phyloP scores from a whole-genome alignment of 2,797 vertebrate species.

The Dendrocincla tyrannina region DNA sequence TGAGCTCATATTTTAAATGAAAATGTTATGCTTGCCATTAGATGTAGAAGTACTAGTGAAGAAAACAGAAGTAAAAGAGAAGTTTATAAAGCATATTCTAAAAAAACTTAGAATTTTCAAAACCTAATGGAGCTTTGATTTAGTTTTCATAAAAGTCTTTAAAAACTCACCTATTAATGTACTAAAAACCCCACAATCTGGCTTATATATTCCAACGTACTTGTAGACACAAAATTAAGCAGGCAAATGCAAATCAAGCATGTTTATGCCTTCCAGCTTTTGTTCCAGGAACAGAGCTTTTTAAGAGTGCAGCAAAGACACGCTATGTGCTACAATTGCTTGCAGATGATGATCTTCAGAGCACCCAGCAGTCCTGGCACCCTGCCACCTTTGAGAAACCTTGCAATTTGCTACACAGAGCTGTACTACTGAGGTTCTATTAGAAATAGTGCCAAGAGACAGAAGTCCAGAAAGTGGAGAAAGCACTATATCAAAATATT shows the following conservation, averaged over 20 bases:
- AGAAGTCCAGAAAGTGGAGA: neutral
- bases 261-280: neutral
- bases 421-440: neutral
- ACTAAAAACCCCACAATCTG: rapidly evolving
- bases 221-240: neutral
- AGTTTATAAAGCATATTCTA: neutral
- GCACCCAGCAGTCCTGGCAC: neutral
- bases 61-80: neutral
- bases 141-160: neutral
- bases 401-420: neutral
- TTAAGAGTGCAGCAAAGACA: neutral
- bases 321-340: neutral
- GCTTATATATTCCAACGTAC: neutral
- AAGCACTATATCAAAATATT: neutral
- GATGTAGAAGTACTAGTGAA: neutral
- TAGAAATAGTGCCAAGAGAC: neutral
- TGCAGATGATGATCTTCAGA: neutral
- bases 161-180: neutral
- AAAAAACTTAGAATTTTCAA: neutral
- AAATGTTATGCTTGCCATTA: neutral
- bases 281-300: neutral
- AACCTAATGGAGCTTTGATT: neutral
- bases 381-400: neutral
- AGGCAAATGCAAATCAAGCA: neutral
- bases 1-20: neutral